Evolutionary conservation across 37 sponge, comb jelly and placozoan genomes (phyloP), one percentile per base, ranked within the genome.

Genomic region (Dysidea cf. avara): DNA sequence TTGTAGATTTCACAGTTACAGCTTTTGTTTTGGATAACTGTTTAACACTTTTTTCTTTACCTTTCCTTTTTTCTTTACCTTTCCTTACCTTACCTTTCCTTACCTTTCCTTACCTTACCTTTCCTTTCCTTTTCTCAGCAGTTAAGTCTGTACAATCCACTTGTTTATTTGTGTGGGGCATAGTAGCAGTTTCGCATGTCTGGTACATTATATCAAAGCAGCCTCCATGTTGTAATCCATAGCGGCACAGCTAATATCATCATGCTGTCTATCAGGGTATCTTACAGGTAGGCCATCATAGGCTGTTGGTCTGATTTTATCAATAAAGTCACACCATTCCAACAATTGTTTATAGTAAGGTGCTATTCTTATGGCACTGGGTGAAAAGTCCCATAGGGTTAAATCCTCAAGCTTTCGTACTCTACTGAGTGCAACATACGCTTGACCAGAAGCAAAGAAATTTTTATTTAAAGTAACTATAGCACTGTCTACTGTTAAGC

Each of bases 401-500:
- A 66, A 3, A 38, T 66, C 66, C 6, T 66, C 21, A 17, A 66
- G 25, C 4, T 66, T 34, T 3, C 46, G 18, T 1, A 66, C 66
- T 30, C 46, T 40, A 25, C 66, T 66, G 22, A 66, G 13, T 7
- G 66, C 66, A 20, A 66, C 66, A 38, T 66, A 66, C 2, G 66
- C 66, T 24, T 66, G 66, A 35, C 66, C 39, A 36, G 39, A 36
- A 26, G 40, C 66, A 66, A 66, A 66, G 66, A 66, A 66, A 13
- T 3, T 20, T 16, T 35, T n/a, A 47, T 66, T 66, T 13, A 66
- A 24, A 3, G 13, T 17, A 2, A 66, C 46, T 4, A 66, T 26
- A n/a, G 66, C 46, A 3, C 25, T 37, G 47, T 66, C 20, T 22
- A 66, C 66, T 18, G 66, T 66, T 22, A 66, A 20, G 21, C 47